Base-by-base conservation (phyloP, 2,888 invertebrate species). In the Agrypnus murinus region DNA sequence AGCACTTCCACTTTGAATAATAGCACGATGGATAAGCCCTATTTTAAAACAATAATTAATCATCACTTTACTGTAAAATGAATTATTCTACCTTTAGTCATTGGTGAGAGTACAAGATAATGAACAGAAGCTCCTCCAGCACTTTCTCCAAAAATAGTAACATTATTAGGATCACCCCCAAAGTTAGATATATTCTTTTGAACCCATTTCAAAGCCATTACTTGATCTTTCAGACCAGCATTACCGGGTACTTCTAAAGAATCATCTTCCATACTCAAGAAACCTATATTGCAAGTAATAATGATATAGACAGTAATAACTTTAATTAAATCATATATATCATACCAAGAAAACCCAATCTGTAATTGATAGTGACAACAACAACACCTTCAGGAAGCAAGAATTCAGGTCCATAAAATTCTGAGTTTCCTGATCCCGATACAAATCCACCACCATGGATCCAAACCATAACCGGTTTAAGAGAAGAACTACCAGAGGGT, bases 121-220 rank as follows among this genome's bases (percentile, higher is more conserved):
- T 88, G 87, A 0, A 86, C 83, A 1, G 87, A 85, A 14, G 84
- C 85, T 8, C 84, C 87, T 0, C 89, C 89, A 1, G 88, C 88
- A 77, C 88, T 88, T 78, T 88, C 87, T 0, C 89, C 88, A 75
- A 88, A 87, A 7, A 88, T 81, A 0, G 88, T 88, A 1, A 85
- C 87, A 69, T 89, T 89, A 9, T 86, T 78, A 0, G 87, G 83
- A 80, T 89, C 86, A 2, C 89, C 89, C 32, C 87, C 86, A 77
- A 89, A 89, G 63, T 82, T 82, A 10, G 79, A 72, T 14, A 88
- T 87, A 74, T 89, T 89, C 0, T 79, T 80, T 73, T 87, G 85
- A 0, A 89, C 83, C 88, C 88, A 89, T 73, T 85, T 85, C 46
- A 89, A 75, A 0, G 88, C 88, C 78, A 88, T 74, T 0, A 87